Evolutionary conservation across 1,140 invertebrate species (phyloP), one percentile per base, ranked within the genome.

Genomic region (Drosophila repleta): DNA sequence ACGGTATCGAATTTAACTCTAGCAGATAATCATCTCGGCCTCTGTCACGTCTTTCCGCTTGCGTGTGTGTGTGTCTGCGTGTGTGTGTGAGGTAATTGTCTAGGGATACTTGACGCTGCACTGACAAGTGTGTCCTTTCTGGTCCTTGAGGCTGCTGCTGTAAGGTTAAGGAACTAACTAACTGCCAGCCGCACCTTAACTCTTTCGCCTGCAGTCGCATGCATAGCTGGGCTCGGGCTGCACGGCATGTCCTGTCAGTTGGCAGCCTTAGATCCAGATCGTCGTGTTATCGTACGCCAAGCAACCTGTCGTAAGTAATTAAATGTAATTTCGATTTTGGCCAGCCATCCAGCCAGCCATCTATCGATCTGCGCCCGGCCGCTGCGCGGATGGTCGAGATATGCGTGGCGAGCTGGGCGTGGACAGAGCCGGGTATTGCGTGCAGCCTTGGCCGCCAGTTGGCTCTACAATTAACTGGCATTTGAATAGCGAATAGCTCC

Each of bases 1-100:
- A 90, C 88, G 88, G 88, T 90, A 90, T 90, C 88, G 72, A 90
- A 90, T 90, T 90, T 84, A 84, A 84, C 88, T 90, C 88, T 87
- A 83, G 81, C 81, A 90, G 87, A 90, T 90, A 90, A 90, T 84
- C 88, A 90, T 90, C 88, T 80, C 32, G 37, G 29, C n/a, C 26
- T 21, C 64, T 39, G 43, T 51, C 20, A 20, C 21, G 35, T 56
- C 29, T 55, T 69, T 63, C 48, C 55, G 37, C 18, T 55, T 17
- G 4, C 29, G n/a, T 35, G 32, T 45, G 24, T 13, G 48, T 3
- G 52, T 32, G 37, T 13, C 13, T 4, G 13, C 3, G 11, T 13
- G 11, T 53, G 49, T 43, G 13, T 26, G 15, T 37, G 51, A 69
- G 69, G 73, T 76, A 85, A 84, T 82, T 81, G 74, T 74, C 79